Percentiles rank a stretch among this genome's conserved stretches.
Evolutionary conservation across 2,113 vertebrate genomes (phyloP).

Genomic region (Gasterosteus nipponicus): DNA sequence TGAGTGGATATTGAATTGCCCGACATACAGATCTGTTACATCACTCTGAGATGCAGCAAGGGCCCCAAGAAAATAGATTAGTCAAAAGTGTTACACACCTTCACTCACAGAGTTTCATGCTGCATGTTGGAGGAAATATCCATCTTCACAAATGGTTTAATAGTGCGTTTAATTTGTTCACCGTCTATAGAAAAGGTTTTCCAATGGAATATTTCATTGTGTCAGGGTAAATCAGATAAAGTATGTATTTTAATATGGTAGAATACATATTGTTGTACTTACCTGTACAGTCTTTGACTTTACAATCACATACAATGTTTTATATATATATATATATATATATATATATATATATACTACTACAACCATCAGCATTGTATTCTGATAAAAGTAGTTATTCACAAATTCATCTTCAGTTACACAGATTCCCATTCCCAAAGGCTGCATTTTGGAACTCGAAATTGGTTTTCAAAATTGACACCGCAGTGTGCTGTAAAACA

Average conservation of each 20-base stretch:
- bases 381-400: not conserved
- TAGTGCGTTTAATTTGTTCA: slow-evolving; percentile 6
- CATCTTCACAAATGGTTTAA: slow-evolving; percentile 22
- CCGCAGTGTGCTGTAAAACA: slow-evolving; percentile 23
- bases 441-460: slow-evolving; percentile 10
- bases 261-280: not conserved
- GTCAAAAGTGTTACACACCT: slow-evolving; percentile 20
- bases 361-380: no score
- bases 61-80: slow-evolving; percentile 9
- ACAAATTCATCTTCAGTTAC: not conserved
- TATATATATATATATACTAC: no score
- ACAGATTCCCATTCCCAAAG: not conserved
- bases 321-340: no score
- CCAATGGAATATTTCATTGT: not conserved
- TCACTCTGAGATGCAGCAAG: slow-evolving; percentile 52
- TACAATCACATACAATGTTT: no score
- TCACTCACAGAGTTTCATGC: not conserved
- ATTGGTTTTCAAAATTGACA: slow-evolving; percentile 16
- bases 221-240: slow-evolving; percentile 3
- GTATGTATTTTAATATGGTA: not conserved
- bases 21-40: slow-evolving; percentile 49
- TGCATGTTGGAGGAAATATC: slow-evolving; percentile 20
- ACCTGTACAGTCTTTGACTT: no score
- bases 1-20: slow-evolving; percentile 45
- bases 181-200: slow-evolving; percentile 4